A percentile compares a stretch with the other conserved stretches of the same genome.
phyloP scores from a whole-genome alignment of 2,797 vertebrate genomes.

The Chrosomus eos region DNA sequence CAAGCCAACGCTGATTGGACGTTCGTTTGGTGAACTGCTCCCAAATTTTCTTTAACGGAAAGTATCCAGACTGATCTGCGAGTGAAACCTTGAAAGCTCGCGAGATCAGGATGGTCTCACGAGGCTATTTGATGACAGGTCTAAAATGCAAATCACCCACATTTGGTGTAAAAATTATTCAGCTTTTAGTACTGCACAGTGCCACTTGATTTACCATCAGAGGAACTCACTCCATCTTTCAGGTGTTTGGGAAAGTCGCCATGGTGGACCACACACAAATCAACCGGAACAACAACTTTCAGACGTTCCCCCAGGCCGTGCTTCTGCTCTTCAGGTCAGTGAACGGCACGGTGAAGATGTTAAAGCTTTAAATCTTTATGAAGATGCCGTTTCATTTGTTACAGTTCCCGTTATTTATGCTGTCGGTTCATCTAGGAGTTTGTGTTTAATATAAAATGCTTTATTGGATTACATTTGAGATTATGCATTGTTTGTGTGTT shows the following conservation, averaged over 20 bases:
- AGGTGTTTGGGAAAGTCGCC: conserved; percentile 98
- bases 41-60: no score
- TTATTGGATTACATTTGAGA: not conserved
- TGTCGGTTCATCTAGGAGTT: not conserved
- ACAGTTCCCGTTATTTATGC: not conserved
- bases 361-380: not conserved
- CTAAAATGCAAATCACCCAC: not conserved
- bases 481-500: not conserved
- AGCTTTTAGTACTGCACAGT: not conserved
- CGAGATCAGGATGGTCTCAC: no score
- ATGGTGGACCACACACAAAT: conserved; percentile 97
- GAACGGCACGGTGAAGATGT: not conserved
- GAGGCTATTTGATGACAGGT: not conserved
- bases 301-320: conserved; percentile 96
- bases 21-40: no score
- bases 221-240: conserved; percentile 21
- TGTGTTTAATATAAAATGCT: not conserved
- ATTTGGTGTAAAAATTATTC: not conserved
- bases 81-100: no score
- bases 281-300: conserved; percentile 99
- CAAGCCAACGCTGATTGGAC: no score
- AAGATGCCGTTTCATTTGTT: not conserved
- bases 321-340: conserved; percentile 93
- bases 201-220: not conserved
- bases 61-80: no score